These are phyloP conservation scores for Zaprionus taronus DNA, from an alignment of 1,140 invertebrate genomes.

Conservation along the genomic window DNA sequence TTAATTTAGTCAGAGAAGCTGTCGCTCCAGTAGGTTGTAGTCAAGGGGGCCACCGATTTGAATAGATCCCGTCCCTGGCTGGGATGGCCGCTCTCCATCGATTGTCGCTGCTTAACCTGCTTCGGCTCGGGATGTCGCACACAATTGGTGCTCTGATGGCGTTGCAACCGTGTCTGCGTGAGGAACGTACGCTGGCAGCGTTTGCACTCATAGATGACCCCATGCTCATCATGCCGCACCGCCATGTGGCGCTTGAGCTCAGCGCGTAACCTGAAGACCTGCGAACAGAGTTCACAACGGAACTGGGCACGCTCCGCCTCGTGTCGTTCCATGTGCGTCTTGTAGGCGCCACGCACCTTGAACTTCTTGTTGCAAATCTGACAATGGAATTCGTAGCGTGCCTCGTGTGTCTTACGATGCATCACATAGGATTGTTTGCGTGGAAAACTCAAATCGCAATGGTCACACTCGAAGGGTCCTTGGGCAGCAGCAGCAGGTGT, in stretches of 20 bases:
- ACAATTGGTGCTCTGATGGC: conserved; percentile 65
- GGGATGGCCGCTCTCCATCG: conserved; percentile 29
- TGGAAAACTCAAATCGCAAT: conserved; percentile 69
- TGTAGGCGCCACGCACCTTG: conserved; percentile 80
- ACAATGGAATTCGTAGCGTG: conserved; percentile 84
- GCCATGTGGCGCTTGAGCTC: conserved; percentile 75
- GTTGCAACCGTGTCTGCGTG: conserved; percentile 59
- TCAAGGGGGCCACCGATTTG: conserved; percentile 84
- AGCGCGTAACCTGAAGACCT: conserved; percentile 63
- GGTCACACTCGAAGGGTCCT: conserved; percentile 62
- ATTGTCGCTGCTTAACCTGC: conserved; percentile 39
- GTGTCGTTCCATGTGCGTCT: conserved; percentile 84
- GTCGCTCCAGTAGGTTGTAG: conserved; percentile 85
- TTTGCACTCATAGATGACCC: conserved; percentile 72
- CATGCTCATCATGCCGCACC: conserved; percentile 68
- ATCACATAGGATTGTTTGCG: conserved; percentile 84
- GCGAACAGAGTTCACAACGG: conserved; percentile 72
- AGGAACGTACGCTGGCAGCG: conserved; percentile 79
- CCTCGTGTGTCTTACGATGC: conserved; percentile 87
- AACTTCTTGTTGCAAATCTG: conserved; percentile 83
- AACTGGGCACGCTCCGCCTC: conserved; percentile 68
- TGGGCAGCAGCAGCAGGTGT: conserved; percentile 22
- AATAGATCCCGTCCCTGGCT: conserved; percentile 82
- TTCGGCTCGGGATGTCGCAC: conserved; percentile 49
- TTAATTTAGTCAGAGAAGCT: conserved; percentile 84